Conservation (phyloP, 2,113 vertebrate genomes). For the Platycercus adscitus region DNA sequence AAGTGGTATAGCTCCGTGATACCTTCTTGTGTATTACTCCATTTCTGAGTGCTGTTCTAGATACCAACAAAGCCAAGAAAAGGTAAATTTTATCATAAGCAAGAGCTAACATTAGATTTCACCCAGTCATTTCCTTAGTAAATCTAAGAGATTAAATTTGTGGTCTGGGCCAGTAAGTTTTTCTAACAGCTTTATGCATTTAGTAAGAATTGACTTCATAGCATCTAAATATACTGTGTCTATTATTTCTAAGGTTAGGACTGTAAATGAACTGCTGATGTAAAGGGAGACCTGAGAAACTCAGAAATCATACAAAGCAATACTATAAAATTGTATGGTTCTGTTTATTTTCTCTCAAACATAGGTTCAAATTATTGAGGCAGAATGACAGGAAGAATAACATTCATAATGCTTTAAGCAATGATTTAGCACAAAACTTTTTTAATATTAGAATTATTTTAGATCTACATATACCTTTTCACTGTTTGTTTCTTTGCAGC, state of each 20-base stretch:
- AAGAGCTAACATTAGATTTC: not conserved
- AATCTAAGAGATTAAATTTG: not conserved
- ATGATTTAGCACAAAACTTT: accelerated
- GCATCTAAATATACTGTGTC: not conserved
- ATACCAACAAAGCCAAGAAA: not conserved
- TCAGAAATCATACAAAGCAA: not conserved
- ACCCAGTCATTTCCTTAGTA: not conserved
- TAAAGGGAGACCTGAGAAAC: not conserved
- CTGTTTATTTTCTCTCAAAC: not conserved
- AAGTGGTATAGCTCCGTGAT: not conserved
- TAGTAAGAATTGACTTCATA: not conserved
- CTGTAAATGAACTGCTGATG: not conserved
- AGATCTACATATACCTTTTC: not conserved
- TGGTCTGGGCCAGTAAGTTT: not conserved
- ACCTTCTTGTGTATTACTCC: not conserved
- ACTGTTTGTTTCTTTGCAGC: not conserved
- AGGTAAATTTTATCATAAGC: not conserved
- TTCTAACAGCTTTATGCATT: not conserved
- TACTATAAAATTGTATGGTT: not conserved
- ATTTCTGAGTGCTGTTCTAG: not conserved
- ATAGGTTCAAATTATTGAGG: not conserved
- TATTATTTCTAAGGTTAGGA: not conserved
- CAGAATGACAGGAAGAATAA: not conserved
- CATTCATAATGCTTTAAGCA: not conserved
- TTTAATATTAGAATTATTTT: not conserved